Base-by-base conservation (phyloP, 2,113 vertebrate genomes). In the Rhizomys pruinosus region DNA sequence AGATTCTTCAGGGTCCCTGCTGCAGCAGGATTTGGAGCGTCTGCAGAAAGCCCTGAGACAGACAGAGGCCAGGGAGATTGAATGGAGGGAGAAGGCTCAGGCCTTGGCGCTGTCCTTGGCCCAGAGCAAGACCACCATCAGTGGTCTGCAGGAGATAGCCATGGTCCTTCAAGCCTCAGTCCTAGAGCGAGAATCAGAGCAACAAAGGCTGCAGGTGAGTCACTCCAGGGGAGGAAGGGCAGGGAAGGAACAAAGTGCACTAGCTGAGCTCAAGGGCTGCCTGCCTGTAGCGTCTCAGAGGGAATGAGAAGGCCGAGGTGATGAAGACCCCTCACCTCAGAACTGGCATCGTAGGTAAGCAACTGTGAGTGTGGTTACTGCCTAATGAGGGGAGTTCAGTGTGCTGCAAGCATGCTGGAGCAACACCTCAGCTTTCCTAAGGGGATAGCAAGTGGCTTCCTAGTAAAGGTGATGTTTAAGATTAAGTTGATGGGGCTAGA, bases 1-100 rank as follows among this genome's bases (percentile, higher is more conserved):
- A 90, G 90, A 92, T 90, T 81, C 81, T 71, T 64, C 39, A 91
- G 94, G n/a, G n/a, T n/a, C n/a, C n/a, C n/a, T n/a, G n/a, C n/a
- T 93, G 19, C 98, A 94, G 11, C 27, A 88, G 82, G 97, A 98
- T 34, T 0, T 98, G 90, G 92, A 97, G 76, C 16, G 0, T 20
- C 87, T 97, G 20, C 84, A 92, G 78, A 74, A 66, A 59, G 63
- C 96, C 71, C 91, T 98, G 93, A 97, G 97, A 44, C 96, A 96
- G 71, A 98, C 94, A 0, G 98, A 98, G 94, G 98, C 97, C 37
- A 89, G 93, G 92, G 98, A 98, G 95, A 95, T 97, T 0, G 82
- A 98, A 87, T 98, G 98, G 98, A 97, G 95, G 37, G 98, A 98
- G 94, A 98, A 97, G 16, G 96, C 97, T 23, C 97, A 96, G 68